Evolutionary conservation across 2,888 invertebrate genomes (phyloP).

Genomic region (Netelia inedita): DNA sequence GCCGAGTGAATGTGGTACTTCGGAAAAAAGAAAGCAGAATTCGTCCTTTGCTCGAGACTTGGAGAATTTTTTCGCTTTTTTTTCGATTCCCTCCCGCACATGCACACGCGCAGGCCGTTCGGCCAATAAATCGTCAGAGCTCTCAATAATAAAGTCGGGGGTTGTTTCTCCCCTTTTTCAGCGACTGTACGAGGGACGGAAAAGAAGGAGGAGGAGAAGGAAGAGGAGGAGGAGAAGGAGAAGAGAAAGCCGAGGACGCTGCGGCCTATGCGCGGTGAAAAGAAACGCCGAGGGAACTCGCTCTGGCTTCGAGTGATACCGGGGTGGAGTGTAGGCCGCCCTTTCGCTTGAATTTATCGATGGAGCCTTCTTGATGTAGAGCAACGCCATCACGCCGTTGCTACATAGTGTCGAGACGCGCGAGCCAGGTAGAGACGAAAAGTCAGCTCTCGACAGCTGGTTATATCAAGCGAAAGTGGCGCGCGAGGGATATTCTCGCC

Average conservation of each 20-base stretch:
- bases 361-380: constrained; percentile 80
- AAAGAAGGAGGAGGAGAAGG: constrained; percentile 5
- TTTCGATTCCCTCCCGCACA: background rate
- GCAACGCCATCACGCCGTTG: constrained; percentile 49
- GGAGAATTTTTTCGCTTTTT: background rate
- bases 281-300: constrained; percentile 50
- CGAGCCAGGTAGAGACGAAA: constrained; percentile 4
- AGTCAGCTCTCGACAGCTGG: constrained; percentile 13
- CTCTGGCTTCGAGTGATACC: constrained; percentile 43
- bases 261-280: constrained; percentile 62
- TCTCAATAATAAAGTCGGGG: constrained; percentile 61
- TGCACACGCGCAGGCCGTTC: too few species aligned
- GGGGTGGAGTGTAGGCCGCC: constrained; percentile 43
- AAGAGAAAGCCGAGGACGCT: background rate
- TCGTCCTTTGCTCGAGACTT: background rate
- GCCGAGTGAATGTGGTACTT: constrained; percentile 6
- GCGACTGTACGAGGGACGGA: constrained; percentile 41
- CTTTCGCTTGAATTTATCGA: constrained; percentile 70
- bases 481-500: constrained; percentile 71
- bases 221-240: background rate
- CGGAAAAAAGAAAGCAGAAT: constrained; percentile 4
- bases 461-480: constrained; percentile 11
- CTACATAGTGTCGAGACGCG: background rate
- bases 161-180: constrained; percentile 57
- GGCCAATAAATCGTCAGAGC: constrained; percentile 57